Conservation (phyloP, 1,140 invertebrate genomes). For the Aphis gossypii region DNA sequence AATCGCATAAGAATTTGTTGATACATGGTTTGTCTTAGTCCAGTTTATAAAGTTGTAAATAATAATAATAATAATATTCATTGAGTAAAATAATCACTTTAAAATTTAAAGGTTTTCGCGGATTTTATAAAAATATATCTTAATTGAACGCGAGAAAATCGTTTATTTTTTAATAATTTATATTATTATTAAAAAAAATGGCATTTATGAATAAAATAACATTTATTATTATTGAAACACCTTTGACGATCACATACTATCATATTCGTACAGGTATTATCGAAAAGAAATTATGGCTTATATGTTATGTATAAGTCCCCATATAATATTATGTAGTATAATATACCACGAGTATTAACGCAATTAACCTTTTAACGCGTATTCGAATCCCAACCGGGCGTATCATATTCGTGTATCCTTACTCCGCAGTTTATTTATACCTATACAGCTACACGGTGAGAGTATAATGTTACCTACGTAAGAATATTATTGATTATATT, state of each 20-base stretch:
- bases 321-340: not conserved
- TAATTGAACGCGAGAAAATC: not conserved
- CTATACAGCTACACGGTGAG: not conserved
- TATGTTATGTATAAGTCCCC: not conserved
- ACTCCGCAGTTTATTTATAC: not conserved
- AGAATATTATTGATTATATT: conserved; percentile 11
- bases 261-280: not conserved
- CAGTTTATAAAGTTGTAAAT: too few relatives aligned
- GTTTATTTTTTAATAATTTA: not conserved
- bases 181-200: not conserved
- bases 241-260: not conserved
- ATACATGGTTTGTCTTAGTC: not conserved
- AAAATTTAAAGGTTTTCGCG: not conserved
- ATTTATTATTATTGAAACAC: not conserved
- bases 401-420: not conserved
- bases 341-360: not conserved
- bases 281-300: not conserved
- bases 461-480: not conserved
- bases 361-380: conserved; percentile 9
- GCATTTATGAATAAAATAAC: not conserved
- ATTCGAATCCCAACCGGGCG: not conserved
- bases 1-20: not conserved
- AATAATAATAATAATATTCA: too few relatives aligned
- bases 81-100: not conserved
- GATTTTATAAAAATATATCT: not conserved